Conservation (phyloP, 1,140 invertebrate species). For the Tetragonula clypearis region DNA sequence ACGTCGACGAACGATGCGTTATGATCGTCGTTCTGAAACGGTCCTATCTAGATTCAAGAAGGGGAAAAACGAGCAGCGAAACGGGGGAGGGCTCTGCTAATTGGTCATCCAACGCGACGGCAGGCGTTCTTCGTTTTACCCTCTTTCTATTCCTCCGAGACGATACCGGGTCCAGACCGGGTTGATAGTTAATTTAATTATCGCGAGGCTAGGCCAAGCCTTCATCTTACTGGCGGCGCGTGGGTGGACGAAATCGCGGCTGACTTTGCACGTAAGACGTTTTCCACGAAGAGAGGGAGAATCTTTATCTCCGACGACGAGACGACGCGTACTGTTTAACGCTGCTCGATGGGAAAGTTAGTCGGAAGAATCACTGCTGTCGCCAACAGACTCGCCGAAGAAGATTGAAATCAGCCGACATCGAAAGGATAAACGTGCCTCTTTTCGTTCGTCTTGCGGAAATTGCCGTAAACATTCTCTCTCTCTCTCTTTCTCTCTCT, state of each 20-base stretch:
- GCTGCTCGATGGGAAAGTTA: not conserved
- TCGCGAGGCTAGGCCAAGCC: not conserved
- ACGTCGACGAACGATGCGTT: conserved; percentile 67
- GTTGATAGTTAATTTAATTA: conserved; percentile 55
- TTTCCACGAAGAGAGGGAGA: too few species aligned
- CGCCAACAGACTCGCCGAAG: not conserved
- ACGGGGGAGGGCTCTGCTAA: conserved; percentile 45
- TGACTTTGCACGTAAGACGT: not conserved
- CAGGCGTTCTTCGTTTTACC: conserved; percentile 8
- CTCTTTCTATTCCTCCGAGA: conserved; percentile 37
- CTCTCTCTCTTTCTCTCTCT: too few species aligned
- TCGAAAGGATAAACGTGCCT: not conserved
- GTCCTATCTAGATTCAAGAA: conserved; percentile 60
- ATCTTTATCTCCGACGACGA: too few species aligned
- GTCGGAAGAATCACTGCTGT: not conserved
- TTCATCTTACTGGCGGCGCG: not conserved
- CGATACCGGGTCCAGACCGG: not conserved
- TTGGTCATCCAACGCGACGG: conserved; percentile 60
- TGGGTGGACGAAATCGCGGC: not conserved
- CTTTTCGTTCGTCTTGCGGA: not conserved
- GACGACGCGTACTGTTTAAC: not conserved
- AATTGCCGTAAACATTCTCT: not conserved
- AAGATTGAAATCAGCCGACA: not conserved
- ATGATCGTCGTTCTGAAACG: conserved; percentile 54
- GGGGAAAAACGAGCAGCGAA: conserved; percentile 48